Conservation (phyloP, 2,888 invertebrate species). For the Melinaea marsaeus region DNA sequence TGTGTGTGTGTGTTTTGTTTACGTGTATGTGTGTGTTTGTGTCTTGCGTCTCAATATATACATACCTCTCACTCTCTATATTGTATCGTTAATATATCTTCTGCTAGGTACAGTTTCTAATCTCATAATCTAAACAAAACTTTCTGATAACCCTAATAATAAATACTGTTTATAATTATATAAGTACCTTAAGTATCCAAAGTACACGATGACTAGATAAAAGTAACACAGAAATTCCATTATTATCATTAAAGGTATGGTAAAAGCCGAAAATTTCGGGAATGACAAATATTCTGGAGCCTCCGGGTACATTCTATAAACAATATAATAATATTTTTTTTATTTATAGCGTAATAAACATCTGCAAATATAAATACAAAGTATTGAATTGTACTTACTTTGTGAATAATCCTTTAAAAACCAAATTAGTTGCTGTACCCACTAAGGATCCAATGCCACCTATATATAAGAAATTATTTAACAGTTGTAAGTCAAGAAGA, state of each 20-base stretch:
- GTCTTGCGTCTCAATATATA: too few relatives aligned
- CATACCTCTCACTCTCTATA: too few relatives aligned
- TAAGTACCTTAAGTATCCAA: slow-evolving; percentile 55
- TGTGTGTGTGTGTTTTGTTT: too few relatives aligned
- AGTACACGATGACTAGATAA: slow-evolving; percentile 43
- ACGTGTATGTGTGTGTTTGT: too few relatives aligned
- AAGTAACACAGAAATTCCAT: slow-evolving; percentile 46
- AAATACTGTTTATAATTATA: too few relatives aligned
- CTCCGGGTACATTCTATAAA: slow-evolving; percentile 76
- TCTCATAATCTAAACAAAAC: too few relatives aligned
- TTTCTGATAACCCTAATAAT: too few relatives aligned
- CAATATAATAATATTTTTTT: not conserved
- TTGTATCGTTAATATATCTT: too few relatives aligned
- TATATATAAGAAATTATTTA: slow-evolving; percentile 28
- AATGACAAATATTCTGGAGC: slow-evolving; percentile 71
- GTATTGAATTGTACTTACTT: slow-evolving; percentile 36
- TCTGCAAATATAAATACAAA: not conserved
- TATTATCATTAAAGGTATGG: slow-evolving; percentile 55
- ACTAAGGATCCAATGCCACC: slow-evolving; percentile 86
- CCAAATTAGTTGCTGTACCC: slow-evolving; percentile 86
- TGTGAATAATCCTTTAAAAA: slow-evolving; percentile 80
- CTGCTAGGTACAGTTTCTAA: too few relatives aligned
- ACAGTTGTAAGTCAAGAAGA: not conserved
- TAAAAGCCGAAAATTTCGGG: slow-evolving; percentile 54
- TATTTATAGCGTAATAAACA: not conserved